Percentiles rank a stretch among this genome's conserved stretches.
phyloP scores from a whole-genome alignment of 2,888 invertebrate genomes.

The Tenthredo distinguenda region DNA sequence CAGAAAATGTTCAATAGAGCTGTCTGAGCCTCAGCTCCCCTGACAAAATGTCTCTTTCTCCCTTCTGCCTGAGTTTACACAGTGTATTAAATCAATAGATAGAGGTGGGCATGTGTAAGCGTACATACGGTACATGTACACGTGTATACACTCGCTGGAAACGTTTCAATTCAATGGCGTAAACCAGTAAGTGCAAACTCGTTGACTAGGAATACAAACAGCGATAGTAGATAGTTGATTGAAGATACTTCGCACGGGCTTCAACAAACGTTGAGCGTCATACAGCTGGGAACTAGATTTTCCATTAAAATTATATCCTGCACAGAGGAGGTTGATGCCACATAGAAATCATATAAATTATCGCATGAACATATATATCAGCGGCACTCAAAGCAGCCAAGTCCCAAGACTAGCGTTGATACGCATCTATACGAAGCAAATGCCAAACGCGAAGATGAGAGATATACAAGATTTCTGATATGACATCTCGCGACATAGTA shows the following conservation, averaged over 20 bases:
- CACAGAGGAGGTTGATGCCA: background rate
- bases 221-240: slow-evolving; percentile 18
- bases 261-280: background rate
- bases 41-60: slow-evolving; percentile 6
- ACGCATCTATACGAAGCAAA: background rate
- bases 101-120: background rate
- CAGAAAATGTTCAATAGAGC: slow-evolving; percentile 22
- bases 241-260: background rate
- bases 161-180: slow-evolving; percentile 24
- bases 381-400: background rate
- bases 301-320: background rate
- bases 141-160: background rate
- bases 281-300: background rate
- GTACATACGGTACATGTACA: background rate
- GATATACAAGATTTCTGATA: slow-evolving; percentile 58
- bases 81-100: slow-evolving; percentile 11
- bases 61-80: background rate
- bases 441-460: background rate
- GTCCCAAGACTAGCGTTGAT: background rate
- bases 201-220: slow-evolving; percentile 30
- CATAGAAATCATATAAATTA: background rate
- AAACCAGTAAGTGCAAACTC: slow-evolving; percentile 30
- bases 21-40: slow-evolving; percentile 9
- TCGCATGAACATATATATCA: background rate
- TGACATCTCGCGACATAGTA: slow-evolving; percentile 66